phyloP scores from a whole-genome alignment of 2,888 invertebrate genomes.

The Oscheius onirici region DNA sequence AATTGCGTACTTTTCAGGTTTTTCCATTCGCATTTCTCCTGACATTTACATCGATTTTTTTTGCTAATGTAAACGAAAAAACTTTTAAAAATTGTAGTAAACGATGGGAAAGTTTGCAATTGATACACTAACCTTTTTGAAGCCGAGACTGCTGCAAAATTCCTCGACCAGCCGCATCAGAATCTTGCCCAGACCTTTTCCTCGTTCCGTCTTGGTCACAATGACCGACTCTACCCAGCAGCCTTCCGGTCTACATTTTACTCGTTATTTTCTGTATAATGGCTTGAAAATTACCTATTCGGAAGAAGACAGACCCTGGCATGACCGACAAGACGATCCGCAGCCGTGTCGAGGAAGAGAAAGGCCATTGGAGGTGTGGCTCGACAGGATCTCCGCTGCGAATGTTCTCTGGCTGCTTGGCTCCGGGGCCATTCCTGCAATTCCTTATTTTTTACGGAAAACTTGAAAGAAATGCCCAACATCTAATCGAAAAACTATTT shows the following conservation, averaged over 20 bases:
- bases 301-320: conserved; percentile 56
- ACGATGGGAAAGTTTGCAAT: neutral
- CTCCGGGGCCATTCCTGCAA: conserved; percentile 59
- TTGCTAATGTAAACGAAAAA: neutral
- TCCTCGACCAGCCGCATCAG: conserved; percentile 72
- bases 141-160: conserved; percentile 44
- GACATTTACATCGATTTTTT: neutral
- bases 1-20: neutral
- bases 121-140: conserved; percentile 42
- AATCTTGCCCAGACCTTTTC: conserved; percentile 71
- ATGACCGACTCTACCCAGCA: conserved; percentile 66
- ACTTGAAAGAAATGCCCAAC: neutral
- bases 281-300: conserved; percentile 37
- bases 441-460: neutral
- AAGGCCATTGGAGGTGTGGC: conserved; percentile 60
- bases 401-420: conserved; percentile 50
- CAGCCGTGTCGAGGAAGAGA: conserved; percentile 41
- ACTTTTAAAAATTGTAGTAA: neutral
- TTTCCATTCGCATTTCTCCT: conserved; percentile 4
- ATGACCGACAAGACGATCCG: conserved; percentile 53
- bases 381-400: conserved; percentile 49
- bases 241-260: conserved; percentile 35
- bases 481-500: neutral
- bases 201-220: conserved; percentile 43
- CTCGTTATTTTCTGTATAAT: neutral